phyloP scores from a whole-genome alignment of 2,113 vertebrate genomes.

The Benitochromis conjunctus region DNA sequence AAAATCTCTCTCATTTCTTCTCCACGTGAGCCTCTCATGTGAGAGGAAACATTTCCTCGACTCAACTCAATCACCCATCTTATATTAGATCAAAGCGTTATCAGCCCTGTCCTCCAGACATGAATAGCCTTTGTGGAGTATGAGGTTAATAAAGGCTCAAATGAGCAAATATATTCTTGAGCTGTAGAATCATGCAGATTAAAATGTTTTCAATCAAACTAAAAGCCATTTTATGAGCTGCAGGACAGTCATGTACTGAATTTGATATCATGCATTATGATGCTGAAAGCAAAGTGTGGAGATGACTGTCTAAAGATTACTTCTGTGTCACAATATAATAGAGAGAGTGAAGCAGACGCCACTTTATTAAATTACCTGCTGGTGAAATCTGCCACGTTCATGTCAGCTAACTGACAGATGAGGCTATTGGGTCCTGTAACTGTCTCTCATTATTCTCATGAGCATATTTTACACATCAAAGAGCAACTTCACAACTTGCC shows the following conservation, averaged over 20 bases:
- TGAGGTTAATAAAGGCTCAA: slow-evolving; percentile 2
- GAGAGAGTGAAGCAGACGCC: background rate
- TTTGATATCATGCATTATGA: background rate
- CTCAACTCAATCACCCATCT: slow-evolving; percentile 32
- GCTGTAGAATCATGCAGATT: background rate
- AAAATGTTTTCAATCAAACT: background rate
- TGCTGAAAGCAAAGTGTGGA: background rate
- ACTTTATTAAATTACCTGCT: background rate
- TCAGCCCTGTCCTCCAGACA: slow-evolving; percentile 21
- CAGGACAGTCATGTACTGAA: background rate
- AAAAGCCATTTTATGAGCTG: background rate
- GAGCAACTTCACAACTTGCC: background rate
- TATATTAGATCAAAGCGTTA: slow-evolving; percentile 45
- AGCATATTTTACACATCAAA: background rate
- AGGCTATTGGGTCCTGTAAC: background rate
- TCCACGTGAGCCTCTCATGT: slow-evolving; percentile 38
- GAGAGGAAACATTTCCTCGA: slow-evolving; percentile 24
- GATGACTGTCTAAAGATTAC: background rate
- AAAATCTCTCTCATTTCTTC: slow-evolving; percentile 13
- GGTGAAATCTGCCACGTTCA: background rate
- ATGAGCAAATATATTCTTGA: background rate
- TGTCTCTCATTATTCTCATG: background rate
- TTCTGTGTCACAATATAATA: background rate
- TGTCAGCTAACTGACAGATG: background rate
- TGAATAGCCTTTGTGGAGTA: background rate